Evolutionary conservation across 2,888 invertebrate species (phyloP).

Genomic region (Ectemnius continuus): DNA sequence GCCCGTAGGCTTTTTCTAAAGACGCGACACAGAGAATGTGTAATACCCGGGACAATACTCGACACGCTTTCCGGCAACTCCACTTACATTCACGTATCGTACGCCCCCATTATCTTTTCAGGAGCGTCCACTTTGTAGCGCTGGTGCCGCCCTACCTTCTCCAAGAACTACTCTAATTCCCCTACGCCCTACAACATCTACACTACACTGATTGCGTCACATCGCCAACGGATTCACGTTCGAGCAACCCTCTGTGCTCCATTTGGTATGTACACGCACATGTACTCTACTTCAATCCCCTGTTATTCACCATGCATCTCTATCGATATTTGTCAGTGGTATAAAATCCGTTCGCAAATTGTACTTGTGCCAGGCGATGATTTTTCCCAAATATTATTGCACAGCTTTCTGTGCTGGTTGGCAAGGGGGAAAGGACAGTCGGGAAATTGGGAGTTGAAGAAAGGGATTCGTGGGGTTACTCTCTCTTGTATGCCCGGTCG

Average conservation of each 20-base stretch:
- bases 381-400: not conserved
- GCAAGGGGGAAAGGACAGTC: not conserved
- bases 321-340: conserved; percentile 26
- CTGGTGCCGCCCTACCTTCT: conserved; percentile 26
- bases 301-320: conserved; percentile 17
- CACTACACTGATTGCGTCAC: conserved; percentile 25
- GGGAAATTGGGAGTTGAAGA: not conserved
- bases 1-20: conserved; percentile 53
- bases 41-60: conserved; percentile 63
- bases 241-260: not conserved
- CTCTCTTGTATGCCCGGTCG: not conserved
- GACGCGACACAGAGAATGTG: conserved; percentile 62
- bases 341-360: conserved; percentile 9
- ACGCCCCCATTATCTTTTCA: conserved; percentile 62
- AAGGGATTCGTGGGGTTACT: conserved; percentile 4
- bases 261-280: too few species aligned
- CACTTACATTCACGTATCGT: conserved; percentile 60
- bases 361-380: too few species aligned
- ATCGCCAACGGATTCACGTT: not conserved
- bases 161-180: conserved; percentile 29
- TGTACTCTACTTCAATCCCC: too few species aligned
- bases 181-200: conserved; percentile 9
- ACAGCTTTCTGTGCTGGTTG: too few species aligned
- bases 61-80: conserved; percentile 63
- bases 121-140: conserved; percentile 61